Conservation (phyloP, 2,797 vertebrate species). For the Uromys caudimaculatus region DNA sequence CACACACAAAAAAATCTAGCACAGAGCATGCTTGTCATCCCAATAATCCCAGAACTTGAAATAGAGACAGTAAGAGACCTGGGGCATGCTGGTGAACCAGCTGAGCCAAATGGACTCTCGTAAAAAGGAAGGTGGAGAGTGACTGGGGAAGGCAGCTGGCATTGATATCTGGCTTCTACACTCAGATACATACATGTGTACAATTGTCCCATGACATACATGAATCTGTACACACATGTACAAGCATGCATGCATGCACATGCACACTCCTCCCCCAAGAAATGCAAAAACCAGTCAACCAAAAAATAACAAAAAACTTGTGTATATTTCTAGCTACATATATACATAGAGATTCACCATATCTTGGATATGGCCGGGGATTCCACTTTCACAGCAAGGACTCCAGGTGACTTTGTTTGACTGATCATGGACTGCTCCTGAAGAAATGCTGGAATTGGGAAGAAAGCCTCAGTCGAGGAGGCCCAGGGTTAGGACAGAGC, state of each 20-base stretch:
- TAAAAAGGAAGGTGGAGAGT: background rate
- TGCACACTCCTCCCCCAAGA: background rate
- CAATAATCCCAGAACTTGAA: background rate
- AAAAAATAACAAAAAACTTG: background rate
- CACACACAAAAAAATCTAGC: background rate
- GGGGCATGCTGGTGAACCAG: no score
- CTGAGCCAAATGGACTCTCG: background rate
- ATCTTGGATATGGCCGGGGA: background rate
- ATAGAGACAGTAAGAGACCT: background rate
- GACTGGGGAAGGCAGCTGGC: no score
- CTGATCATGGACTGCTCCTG: background rate
- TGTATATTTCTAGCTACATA: background rate
- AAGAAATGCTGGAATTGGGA: background rate
- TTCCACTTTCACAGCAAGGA: background rate
- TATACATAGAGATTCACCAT: background rate
- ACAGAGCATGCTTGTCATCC: background rate
- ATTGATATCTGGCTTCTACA: background rate
- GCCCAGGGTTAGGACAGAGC: background rate
- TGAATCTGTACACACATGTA: no score
- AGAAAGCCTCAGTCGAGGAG: background rate
- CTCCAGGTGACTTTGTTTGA: background rate
- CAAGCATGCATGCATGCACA: background rate
- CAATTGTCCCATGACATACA: no score
- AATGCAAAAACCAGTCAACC: background rate
- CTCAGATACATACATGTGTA: background rate